phyloP scores from a whole-genome alignment of 1,140 invertebrate genomes.

The Lutraria rhynchaena region DNA sequence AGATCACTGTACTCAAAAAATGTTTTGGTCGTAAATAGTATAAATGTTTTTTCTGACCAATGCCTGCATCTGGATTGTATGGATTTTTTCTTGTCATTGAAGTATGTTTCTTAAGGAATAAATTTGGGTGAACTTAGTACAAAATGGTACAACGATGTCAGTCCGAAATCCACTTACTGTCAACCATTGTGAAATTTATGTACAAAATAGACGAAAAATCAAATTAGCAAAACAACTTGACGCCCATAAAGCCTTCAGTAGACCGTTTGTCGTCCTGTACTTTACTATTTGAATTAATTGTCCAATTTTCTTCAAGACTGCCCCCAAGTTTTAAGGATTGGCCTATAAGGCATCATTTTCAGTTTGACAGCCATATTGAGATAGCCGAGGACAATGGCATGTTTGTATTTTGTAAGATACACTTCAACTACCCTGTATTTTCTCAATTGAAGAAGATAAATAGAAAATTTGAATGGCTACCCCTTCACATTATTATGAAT shows the following conservation, averaged over 20 bases:
- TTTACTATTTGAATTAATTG: background rate
- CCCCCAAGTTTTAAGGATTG: constrained; percentile 6
- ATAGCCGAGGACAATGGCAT: background rate
- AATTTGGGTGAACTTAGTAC: constrained; percentile 6
- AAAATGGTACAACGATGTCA: background rate
- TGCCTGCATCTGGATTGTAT: too few relatives aligned
- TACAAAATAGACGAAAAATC: background rate
- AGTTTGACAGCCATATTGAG: constrained; percentile 8
- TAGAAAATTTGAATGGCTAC: background rate
- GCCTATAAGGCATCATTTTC: background rate
- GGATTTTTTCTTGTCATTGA: background rate
- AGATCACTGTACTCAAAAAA: too few relatives aligned
- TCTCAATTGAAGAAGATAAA: background rate
- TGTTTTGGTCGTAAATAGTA: background rate
- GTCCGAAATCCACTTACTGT: constrained; percentile 18
- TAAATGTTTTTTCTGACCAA: background rate
- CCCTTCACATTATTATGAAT: background rate
- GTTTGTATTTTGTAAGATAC: background rate
- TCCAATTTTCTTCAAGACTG: constrained; percentile 19
- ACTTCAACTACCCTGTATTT: constrained; percentile 1
- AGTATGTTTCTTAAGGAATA: constrained; percentile 6
- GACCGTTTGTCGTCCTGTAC: background rate
- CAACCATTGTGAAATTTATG: background rate
- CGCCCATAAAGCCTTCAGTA: constrained; percentile 4
- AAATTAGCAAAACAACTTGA: constrained; percentile 1